These are phyloP conservation scores for Tetragnatha montana DNA, from an alignment of 2,888 invertebrate genomes.

Conservation along the genomic window DNA sequence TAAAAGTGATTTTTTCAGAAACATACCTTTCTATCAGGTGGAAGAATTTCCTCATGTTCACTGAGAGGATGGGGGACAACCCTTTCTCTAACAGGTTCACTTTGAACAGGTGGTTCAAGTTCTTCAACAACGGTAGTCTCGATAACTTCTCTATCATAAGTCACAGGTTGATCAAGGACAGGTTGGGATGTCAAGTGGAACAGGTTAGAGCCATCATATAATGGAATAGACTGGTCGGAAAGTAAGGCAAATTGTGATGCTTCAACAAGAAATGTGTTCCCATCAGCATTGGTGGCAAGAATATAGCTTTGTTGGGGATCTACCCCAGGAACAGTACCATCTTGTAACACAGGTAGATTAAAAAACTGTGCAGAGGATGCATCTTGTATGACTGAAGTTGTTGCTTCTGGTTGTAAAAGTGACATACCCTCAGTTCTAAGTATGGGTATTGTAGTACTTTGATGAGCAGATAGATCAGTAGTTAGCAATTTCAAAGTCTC, in stretches of 20 bases:
- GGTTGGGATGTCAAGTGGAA: conserved; percentile 54
- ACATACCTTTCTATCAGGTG: conserved; percentile 73
- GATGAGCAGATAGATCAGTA: conserved; percentile 8
- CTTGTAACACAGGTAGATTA: conserved; percentile 70
- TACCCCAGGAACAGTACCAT: conserved; percentile 64
- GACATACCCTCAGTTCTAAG: conserved; percentile 61
- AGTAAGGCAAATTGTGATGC: conserved; percentile 72
- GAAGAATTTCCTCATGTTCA: conserved; percentile 68
- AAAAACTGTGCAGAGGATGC: conserved; percentile 53
- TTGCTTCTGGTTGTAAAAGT: conserved; percentile 57
- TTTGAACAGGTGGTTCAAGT: conserved; percentile 2
- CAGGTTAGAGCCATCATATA: conserved; percentile 67
- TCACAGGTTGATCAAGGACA: conserved; percentile 23
- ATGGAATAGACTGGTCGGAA: conserved; percentile 66
- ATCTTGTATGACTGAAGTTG: conserved; percentile 30
- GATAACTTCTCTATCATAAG: conserved; percentile 35
- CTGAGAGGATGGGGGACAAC: neutral
- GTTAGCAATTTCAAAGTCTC: conserved; percentile 3
- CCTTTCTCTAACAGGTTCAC: conserved; percentile 2
- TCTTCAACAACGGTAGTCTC: conserved; percentile 8
- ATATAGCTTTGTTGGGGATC: conserved; percentile 71
- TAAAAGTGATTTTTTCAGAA: neutral
- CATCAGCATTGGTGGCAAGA: conserved; percentile 72
- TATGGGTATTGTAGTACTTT: conserved; percentile 29
- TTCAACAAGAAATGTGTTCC: conserved; percentile 71